Conservation (phyloP, 2,888 invertebrate species). For the Bedellia somnulentella region DNA sequence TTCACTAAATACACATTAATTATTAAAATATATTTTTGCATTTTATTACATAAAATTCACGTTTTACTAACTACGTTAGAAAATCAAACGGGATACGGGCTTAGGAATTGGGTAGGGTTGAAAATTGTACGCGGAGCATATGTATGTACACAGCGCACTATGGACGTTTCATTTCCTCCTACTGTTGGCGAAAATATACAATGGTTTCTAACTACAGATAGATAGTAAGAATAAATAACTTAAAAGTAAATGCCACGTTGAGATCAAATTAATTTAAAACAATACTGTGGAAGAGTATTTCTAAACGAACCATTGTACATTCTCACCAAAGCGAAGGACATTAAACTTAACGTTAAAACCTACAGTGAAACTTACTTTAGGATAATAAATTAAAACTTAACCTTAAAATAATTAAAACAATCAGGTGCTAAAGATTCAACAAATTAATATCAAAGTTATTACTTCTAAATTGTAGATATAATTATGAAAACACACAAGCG, state of each 20-base stretch:
- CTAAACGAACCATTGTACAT: constrained; percentile 22
- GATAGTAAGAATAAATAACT: not conserved
- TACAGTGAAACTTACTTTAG: constrained; percentile 56
- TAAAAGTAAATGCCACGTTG: constrained; percentile 3
- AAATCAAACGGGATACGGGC: constrained; percentile 51
- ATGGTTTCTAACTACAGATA: constrained; percentile 17
- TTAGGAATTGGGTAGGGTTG: constrained; percentile 46
- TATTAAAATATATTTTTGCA: constrained; percentile 62
- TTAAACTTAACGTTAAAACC: constrained; percentile 48
- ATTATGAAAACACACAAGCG: constrained; percentile 50
- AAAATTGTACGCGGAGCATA: constrained; percentile 53
- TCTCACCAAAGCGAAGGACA: constrained; percentile 33
- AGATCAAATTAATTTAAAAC: too few relatives aligned
- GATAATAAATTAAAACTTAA: constrained; percentile 52
- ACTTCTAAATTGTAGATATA: constrained; percentile 22
- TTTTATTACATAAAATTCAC: constrained; percentile 62
- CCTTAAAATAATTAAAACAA: constrained; percentile 38
- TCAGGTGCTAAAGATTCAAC: constrained; percentile 47
- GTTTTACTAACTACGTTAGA: constrained; percentile 56
- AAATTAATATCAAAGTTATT: constrained; percentile 28
- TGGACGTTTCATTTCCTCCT: constrained; percentile 51
- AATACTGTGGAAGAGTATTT: too few relatives aligned
- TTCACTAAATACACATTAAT: constrained; percentile 57
- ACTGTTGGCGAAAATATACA: constrained; percentile 16
- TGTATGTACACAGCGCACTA: constrained; percentile 56